Conservation (phyloP, 2,797 vertebrate genomes). For the Danio choprae region DNA sequence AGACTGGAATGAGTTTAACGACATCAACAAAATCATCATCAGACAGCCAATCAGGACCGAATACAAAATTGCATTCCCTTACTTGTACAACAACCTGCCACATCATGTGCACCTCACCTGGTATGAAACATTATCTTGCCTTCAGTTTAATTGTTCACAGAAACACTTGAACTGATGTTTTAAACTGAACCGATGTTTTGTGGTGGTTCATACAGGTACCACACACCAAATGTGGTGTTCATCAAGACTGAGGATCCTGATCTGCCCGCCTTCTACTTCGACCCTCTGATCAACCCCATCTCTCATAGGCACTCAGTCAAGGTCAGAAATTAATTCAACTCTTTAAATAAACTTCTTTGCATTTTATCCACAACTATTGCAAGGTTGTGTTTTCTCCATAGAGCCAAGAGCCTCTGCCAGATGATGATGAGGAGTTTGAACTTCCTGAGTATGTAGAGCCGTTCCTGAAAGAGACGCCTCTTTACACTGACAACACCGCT, state of each 20-base stretch:
- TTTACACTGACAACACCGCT: constrained; percentile 97
- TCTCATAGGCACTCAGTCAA: constrained; percentile 98
- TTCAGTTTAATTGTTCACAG: background rate
- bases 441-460: constrained; percentile 96
- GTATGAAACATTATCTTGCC: constrained; percentile 71
- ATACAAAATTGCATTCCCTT: constrained; percentile 98
- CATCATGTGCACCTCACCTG: constrained; percentile 98
- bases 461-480: constrained; percentile 95
- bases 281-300: constrained; percentile 98
- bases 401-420: constrained; percentile 96
- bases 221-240: constrained; percentile 98
- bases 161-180: constrained; percentile 50
- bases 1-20: constrained; percentile 99
- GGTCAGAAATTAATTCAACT: constrained; percentile 70
- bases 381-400: constrained; percentile 63
- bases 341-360: background rate
- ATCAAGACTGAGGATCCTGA: constrained; percentile 99
- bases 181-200: constrained; percentile 50
- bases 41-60: constrained; percentile 97
- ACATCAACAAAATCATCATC: constrained; percentile 99
- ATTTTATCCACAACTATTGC: background rate
- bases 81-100: constrained; percentile 97
- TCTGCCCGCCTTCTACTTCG: constrained; percentile 98
- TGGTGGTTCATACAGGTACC: constrained; percentile 85
- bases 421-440: constrained; percentile 99